phyloP scores from a whole-genome alignment of 2,113 vertebrate genomes.

The Hypocryptadius cinnamomeus region DNA sequence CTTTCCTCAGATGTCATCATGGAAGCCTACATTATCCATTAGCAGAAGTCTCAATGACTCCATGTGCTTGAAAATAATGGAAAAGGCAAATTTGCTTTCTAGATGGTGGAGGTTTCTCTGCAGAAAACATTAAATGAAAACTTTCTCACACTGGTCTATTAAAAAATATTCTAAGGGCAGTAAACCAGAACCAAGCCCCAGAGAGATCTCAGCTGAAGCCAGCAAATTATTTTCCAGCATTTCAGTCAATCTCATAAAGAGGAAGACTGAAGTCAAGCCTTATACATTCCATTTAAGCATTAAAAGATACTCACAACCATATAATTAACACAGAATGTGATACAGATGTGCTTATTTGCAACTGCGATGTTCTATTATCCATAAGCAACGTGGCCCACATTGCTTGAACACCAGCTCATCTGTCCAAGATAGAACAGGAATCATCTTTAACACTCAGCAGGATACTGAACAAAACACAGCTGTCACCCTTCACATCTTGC shows the following conservation, averaged over 20 bases:
- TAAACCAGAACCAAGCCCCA: not conserved
- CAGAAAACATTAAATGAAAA: not conserved
- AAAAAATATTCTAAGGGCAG: not conserved
- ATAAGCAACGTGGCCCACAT: not conserved
- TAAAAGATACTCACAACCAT: not conserved
- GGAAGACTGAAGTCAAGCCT: not conserved
- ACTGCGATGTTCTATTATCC: not conserved
- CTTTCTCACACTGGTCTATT: not conserved
- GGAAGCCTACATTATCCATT: not conserved
- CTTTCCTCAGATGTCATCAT: not conserved
- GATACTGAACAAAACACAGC: not conserved
- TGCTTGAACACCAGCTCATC: not conserved
- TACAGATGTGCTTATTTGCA: not conserved
- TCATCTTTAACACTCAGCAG: not conserved
- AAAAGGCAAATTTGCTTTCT: not conserved
- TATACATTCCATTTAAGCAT: not conserved
- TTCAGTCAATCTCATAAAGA: not conserved
- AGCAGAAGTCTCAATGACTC: not conserved
- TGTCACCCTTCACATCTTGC: not conserved
- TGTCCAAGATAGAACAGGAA: not conserved
- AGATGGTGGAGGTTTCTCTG: not conserved
- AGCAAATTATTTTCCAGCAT: not conserved
- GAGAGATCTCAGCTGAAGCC: not conserved
- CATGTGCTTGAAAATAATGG: not conserved
- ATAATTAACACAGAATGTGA: not conserved